A percentile compares a stretch with the other conserved stretches of the same genome.
These are phyloP conservation scores for Gastrophysa polygoni DNA, from an alignment of 2,888 invertebrate genomes.

Conservation along the genomic window DNA sequence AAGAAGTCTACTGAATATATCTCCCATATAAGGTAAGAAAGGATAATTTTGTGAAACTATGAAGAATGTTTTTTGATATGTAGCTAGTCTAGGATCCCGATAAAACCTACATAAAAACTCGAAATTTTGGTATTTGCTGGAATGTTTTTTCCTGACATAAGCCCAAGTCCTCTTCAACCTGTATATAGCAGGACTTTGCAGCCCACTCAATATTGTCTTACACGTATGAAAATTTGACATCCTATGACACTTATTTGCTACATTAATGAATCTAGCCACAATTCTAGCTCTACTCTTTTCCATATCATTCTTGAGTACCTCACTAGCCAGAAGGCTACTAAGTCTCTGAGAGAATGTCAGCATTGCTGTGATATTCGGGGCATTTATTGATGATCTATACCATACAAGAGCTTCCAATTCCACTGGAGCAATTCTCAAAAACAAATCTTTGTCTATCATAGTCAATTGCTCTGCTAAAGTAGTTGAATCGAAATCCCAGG, in stretches of 20 bases:
- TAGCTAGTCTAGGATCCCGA: conserved; percentile 54
- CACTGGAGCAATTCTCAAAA: conserved; percentile 57
- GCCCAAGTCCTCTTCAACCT: conserved; percentile 61
- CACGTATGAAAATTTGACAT: conserved; percentile 64
- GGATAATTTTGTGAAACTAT: conserved; percentile 54
- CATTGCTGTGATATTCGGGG: conserved; percentile 61
- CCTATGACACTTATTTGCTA: conserved; percentile 61
- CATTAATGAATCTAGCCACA: conserved; percentile 62
- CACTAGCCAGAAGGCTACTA: conserved; percentile 60
- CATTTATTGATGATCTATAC: conserved; percentile 59
- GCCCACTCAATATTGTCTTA: conserved; percentile 60
- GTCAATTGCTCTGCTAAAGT: conserved; percentile 62
- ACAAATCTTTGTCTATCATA: conserved; percentile 62
- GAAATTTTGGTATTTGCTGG: conserved; percentile 61
- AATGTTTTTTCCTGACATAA: conserved; percentile 60
- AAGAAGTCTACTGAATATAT: conserved; percentile 57
- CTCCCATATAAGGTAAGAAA: conserved; percentile 60
- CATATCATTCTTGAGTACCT: conserved; percentile 57
- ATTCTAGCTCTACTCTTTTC: conserved; percentile 61
- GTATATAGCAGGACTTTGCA: conserved; percentile 63
- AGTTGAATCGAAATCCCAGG: conserved; percentile 64
- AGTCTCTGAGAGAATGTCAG: conserved; percentile 63
- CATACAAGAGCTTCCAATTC: conserved; percentile 58
- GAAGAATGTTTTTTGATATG: conserved; percentile 57
- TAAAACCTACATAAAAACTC: conserved; percentile 60